Percentiles rank a stretch among this genome's conserved stretches.
Conservation (phyloP, 2,888 invertebrate genomes). For the Apoda limacodes region DNA sequence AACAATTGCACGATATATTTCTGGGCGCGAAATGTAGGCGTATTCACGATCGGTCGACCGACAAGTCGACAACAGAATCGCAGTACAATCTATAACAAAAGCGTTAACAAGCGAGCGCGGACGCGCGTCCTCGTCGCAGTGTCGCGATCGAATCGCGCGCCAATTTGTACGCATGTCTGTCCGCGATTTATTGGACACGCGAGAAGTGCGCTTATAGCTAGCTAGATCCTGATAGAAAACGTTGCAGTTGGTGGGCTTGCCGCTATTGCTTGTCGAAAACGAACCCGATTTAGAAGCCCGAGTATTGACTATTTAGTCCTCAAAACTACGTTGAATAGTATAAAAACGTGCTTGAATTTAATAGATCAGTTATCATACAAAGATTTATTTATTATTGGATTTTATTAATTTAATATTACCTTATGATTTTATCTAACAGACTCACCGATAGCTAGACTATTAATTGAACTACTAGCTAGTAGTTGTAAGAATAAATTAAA, state of each 20-base stretch:
- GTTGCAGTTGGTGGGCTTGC: constrained; percentile 37
- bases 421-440: too few relatives aligned
- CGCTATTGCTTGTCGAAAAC: constrained; percentile 7
- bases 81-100: constrained; percentile 27
- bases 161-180: constrained; percentile 61
- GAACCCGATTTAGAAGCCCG: constrained; percentile 2
- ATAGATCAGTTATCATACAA: too few relatives aligned
- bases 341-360: too few relatives aligned
- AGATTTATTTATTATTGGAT: too few relatives aligned
- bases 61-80: constrained; percentile 34
- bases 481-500: too few relatives aligned
- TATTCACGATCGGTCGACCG: constrained; percentile 28
- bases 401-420: too few relatives aligned
- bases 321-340: too few relatives aligned
- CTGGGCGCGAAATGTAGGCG: too few relatives aligned
- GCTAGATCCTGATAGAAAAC: constrained; percentile 28
- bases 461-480: too few relatives aligned
- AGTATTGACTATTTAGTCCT: too few relatives aligned
- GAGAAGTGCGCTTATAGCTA: constrained; percentile 29
- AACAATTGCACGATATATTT: too few relatives aligned
- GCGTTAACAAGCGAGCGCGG: constrained; percentile 45
- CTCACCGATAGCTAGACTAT: too few relatives aligned
- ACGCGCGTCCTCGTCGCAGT: constrained; percentile 28
- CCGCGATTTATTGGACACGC: constrained; percentile 57
- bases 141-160: constrained; percentile 42